A percentile compares a stretch with the other conserved stretches of the same genome.
Evolutionary conservation across 1,140 invertebrate genomes (phyloP).

Genomic region (Venustaconcha ellipsiformis): DNA sequence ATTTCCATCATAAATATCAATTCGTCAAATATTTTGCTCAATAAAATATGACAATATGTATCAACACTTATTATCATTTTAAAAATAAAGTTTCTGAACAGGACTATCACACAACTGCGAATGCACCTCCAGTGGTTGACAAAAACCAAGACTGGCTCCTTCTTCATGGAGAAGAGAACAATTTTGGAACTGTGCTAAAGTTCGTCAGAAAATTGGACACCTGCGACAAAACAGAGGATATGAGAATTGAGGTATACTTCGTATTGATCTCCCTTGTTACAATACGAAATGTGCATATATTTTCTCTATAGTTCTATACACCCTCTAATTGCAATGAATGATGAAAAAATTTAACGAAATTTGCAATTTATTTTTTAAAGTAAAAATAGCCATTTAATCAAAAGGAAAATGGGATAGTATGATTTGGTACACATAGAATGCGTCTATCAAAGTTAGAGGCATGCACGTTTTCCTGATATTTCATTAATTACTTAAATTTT

Average conservation of each 20-base stretch:
- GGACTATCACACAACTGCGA: slow-evolving; percentile 31
- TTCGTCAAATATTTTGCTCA: too few species aligned
- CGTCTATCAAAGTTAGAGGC: neutral
- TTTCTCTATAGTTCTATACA: too few species aligned
- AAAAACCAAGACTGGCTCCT: slow-evolving; percentile 32
- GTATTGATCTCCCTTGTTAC: neutral
- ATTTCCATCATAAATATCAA: too few species aligned
- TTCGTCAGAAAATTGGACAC: slow-evolving; percentile 32
- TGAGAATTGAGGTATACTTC: slow-evolving; percentile 23
- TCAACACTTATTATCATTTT: too few species aligned
- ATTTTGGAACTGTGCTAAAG: slow-evolving; percentile 36
- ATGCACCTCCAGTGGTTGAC: slow-evolving; percentile 25
- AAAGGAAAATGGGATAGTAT: neutral
- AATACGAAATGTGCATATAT: too few species aligned
- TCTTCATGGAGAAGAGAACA: slow-evolving; percentile 25
- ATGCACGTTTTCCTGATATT: neutral
- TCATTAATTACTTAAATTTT: neutral
- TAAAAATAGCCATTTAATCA: neutral
- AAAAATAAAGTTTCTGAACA: neutral
- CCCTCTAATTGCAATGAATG: too few species aligned
- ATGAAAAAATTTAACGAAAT: too few species aligned
- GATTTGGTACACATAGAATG: neutral
- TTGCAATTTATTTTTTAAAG: too few species aligned
- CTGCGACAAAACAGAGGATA: slow-evolving; percentile 35
- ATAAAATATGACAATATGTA: too few species aligned